A percentile compares a stretch with the other conserved stretches of the same genome.
phyloP scores from a whole-genome alignment of 1,140 invertebrate genomes.

The Thaumatotibia leucotreta region DNA sequence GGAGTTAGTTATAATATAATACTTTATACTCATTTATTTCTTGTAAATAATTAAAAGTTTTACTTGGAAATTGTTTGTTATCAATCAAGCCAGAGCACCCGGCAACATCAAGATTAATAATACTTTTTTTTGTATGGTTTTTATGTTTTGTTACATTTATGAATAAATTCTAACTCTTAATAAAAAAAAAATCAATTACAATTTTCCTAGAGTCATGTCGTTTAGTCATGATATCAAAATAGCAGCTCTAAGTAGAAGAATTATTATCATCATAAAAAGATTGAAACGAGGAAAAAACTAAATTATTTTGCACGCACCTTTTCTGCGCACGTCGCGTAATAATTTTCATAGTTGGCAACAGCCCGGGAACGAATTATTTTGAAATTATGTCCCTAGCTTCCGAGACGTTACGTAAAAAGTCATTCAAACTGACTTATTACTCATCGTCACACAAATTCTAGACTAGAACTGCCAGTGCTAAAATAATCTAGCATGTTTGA shows the following conservation, averaged over 20 bases:
- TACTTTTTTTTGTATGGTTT: no score
- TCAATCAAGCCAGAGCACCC: no score
- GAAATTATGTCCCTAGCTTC: slow-evolving; percentile 2
- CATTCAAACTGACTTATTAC: neutral
- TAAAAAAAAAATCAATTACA: no score
- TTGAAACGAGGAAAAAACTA: neutral
- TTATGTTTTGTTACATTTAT: no score
- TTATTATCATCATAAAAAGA: neutral
- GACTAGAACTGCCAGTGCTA: neutral
- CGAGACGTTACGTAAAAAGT: neutral
- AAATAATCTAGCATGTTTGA: neutral
- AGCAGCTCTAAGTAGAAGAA: neutral
- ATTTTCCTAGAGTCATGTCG: no score
- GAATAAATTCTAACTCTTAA: no score
- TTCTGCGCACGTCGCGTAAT: neutral
- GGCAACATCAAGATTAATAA: no score
- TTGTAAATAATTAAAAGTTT: no score
- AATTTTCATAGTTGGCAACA: slow-evolving; percentile 7
- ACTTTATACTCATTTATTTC: no score
- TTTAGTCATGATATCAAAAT: no score
- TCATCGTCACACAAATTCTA: neutral
- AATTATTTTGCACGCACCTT: neutral
- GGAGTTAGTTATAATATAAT: no score
- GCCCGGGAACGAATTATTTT: slow-evolving; percentile 8
- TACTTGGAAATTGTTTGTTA: no score